phyloP scores from a whole-genome alignment of 2,113 vertebrate genomes.

The Pterophyllum scalare region DNA sequence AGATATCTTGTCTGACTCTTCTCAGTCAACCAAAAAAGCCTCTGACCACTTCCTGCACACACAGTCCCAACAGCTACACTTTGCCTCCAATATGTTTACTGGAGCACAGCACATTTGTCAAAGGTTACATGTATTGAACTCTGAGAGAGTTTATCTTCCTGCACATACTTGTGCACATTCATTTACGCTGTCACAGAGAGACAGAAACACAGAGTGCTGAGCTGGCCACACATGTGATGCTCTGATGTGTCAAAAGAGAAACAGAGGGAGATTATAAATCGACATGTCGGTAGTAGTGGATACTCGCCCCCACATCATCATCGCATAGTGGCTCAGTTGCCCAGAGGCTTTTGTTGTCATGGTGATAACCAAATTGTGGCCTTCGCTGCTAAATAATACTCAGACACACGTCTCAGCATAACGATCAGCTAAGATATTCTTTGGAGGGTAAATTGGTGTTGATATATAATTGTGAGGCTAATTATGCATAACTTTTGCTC shows the following conservation, averaged over 20 bases:
- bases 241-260: slow-evolving; percentile 26
- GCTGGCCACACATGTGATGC: background rate
- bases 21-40: slow-evolving; percentile 16
- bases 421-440: slow-evolving; percentile 38
- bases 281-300: slow-evolving; percentile 43
- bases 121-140: slow-evolving; percentile 14
- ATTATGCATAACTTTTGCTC: background rate
- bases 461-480: slow-evolving; percentile 23
- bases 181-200: background rate
- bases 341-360: slow-evolving; percentile 70
- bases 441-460: background rate
- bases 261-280: slow-evolving; percentile 43
- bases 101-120: slow-evolving; percentile 11
- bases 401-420: background rate
- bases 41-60: slow-evolving; percentile 48
- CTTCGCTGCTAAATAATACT: slow-evolving; percentile 39
- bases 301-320: slow-evolving; percentile 54
- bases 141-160: background rate
- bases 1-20: slow-evolving; percentile 25
- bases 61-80: background rate
- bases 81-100: background rate
- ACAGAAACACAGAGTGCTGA: slow-evolving; percentile 13
- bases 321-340: slow-evolving; percentile 34
- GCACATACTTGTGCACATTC: background rate
- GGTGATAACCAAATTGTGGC: slow-evolving; percentile 66